phyloP scores from a whole-genome alignment of 1,140 invertebrate species.

The Macrotrachela quadricornifera region DNA sequence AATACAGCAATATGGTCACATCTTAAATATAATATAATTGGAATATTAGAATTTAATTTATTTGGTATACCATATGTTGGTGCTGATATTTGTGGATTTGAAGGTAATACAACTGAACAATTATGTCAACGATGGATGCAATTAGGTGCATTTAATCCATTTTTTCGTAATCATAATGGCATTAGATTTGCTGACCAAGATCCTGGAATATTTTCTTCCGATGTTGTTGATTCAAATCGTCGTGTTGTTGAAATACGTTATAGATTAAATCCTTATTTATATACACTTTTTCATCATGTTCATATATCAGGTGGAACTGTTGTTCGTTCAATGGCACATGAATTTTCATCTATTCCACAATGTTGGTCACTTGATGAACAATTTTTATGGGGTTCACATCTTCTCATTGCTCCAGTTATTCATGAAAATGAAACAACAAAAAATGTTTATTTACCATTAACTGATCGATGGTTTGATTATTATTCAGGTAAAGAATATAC shows the following conservation, averaged over 20 bases:
- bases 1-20: conserved; percentile 21
- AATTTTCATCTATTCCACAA: conserved; percentile 30
- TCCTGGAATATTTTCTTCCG: conserved; percentile 11
- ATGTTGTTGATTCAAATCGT: conserved; percentile 14
- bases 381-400: conserved; percentile 49
- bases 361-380: conserved; percentile 49
- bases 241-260: conserved; percentile 46
- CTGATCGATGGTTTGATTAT: conserved; percentile 28
- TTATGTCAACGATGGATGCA: conserved; percentile 35
- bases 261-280: conserved; percentile 53
- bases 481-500: conserved; percentile 14
- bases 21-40: conserved; percentile 21
- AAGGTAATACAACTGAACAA: conserved; percentile 45
- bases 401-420: conserved; percentile 54
- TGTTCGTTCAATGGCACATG: conserved; percentile 46
- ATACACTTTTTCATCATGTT: conserved; percentile 51
- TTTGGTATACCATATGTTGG: conserved; percentile 52
- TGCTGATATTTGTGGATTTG: conserved; percentile 72
- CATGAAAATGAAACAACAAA: conserved; percentile 32
- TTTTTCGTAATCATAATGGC: conserved; percentile 27
- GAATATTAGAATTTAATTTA: conserved; percentile 18
- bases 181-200: conserved; percentile 15
- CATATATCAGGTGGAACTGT: conserved; percentile 48
- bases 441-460: neutral
- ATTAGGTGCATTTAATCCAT: conserved; percentile 36